phyloP scores from a whole-genome alignment of 2,888 invertebrate genomes.

The Rhagophthalmus giganteus region DNA sequence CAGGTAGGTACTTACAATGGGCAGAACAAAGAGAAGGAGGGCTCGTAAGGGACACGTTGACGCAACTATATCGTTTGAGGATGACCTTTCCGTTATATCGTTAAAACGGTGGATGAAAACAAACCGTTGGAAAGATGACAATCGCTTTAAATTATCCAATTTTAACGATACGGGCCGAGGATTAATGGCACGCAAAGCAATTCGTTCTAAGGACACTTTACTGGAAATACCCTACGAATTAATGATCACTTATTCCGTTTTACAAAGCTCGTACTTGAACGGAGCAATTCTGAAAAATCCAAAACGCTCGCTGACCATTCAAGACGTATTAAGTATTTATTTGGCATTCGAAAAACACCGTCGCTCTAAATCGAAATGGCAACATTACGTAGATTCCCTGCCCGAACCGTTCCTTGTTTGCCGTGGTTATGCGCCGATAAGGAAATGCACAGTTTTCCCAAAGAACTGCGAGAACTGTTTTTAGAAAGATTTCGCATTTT shows the following conservation, averaged over 20 bases:
- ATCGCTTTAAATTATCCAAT: conserved; percentile 60
- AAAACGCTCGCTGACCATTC: conserved; percentile 60
- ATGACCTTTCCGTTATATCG: conserved; percentile 53
- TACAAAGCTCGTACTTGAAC: conserved; percentile 41
- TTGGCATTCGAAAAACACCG: conserved; percentile 69
- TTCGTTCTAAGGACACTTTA: conserved; percentile 62
- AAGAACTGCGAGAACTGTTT: conserved; percentile 60
- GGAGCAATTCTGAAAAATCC: conserved; percentile 31
- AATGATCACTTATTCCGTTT: conserved; percentile 63
- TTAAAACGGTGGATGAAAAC: conserved; percentile 61
- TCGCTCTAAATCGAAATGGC: conserved; percentile 60
- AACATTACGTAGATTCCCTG: conserved; percentile 69
- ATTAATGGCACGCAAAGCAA: conserved; percentile 63
- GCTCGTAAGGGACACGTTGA: conserved; percentile 36
- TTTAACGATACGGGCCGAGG: conserved; percentile 76
- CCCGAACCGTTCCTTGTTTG: conserved; percentile 65
- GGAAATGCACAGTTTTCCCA: conserved; percentile 62
- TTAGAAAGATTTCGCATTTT: conserved; percentile 59
- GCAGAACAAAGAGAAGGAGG: conserved; percentile 58
- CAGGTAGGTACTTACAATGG: conserved; percentile 58
- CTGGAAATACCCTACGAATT: conserved; percentile 64
- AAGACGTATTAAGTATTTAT: conserved; percentile 75
- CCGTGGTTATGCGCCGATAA: conserved; percentile 69
- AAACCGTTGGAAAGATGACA: conserved; percentile 61
- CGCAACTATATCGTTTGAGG: conserved; percentile 48